Evolutionary conservation across 1,140 invertebrate species (phyloP).

Genomic region (Leptoteleia sp.): DNA sequence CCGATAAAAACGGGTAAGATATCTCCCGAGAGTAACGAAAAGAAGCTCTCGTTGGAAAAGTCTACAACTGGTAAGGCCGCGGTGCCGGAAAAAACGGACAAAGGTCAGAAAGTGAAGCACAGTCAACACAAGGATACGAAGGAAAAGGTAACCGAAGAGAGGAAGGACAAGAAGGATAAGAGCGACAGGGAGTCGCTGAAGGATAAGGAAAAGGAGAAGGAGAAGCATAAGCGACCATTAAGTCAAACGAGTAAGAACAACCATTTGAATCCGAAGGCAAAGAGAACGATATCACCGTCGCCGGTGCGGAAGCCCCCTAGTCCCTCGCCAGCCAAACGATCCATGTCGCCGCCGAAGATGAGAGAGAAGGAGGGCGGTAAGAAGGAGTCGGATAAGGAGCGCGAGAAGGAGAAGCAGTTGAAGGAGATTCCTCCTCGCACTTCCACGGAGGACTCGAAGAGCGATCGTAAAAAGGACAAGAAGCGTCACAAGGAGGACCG

Average conservation of each 20-base stretch:
- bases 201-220: constrained; percentile 74
- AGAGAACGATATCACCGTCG: constrained; percentile 70
- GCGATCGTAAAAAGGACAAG: too few species aligned
- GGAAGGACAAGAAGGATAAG: constrained; percentile 85
- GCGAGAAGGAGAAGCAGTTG: constrained; percentile 78
- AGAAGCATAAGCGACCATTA: constrained; percentile 84
- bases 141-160: constrained; percentile 82
- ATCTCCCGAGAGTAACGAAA: constrained; percentile 82
- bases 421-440: too few species aligned
- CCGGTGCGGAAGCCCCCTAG: constrained; percentile 74
- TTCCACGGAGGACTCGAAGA: too few species aligned
- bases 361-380: constrained; percentile 70
- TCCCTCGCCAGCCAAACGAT: constrained; percentile 76
- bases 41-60: constrained; percentile 81
- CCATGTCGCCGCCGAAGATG: constrained; percentile 78
- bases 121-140: constrained; percentile 83
- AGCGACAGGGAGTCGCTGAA: constrained; percentile 84
- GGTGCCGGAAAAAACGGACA: constrained; percentile 82
- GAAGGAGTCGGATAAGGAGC: constrained; percentile 68
- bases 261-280: constrained; percentile 71
- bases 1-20: constrained; percentile 87
- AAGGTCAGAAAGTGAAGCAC: constrained; percentile 83
- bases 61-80: constrained; percentile 71
- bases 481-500: too few species aligned
- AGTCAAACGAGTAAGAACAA: constrained; percentile 80